Percentiles rank a stretch among this genome's conserved stretches.
phyloP scores from a whole-genome alignment of 2,888 invertebrate genomes.

The Chironomus riparius region DNA sequence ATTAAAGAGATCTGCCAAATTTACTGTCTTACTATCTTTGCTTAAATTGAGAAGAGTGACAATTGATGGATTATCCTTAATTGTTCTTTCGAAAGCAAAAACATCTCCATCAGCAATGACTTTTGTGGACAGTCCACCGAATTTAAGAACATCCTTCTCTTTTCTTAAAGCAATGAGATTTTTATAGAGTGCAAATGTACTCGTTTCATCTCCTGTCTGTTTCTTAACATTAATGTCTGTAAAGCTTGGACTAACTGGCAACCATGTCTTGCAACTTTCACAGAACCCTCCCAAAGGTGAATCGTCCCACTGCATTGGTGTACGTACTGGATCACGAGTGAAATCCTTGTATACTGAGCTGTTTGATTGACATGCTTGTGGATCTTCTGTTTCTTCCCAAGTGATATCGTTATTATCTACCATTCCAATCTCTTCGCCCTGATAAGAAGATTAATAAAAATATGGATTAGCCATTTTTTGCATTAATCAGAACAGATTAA shows the following conservation, averaged over 20 bases:
- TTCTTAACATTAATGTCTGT: constrained; percentile 48
- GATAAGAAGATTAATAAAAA: neutral
- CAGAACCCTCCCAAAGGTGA: constrained; percentile 36
- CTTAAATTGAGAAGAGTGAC: constrained; percentile 45
- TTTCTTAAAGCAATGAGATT: constrained; percentile 45
- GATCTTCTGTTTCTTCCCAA: constrained; percentile 13
- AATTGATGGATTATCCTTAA: constrained; percentile 30
- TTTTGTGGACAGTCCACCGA: constrained; percentile 31
- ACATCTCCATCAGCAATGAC: constrained; percentile 28
- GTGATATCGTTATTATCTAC: constrained; percentile 38
- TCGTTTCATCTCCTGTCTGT: constrained; percentile 45
- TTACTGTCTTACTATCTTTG: constrained; percentile 37
- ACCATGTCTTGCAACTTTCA: constrained; percentile 48
- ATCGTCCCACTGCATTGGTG: constrained; percentile 53
- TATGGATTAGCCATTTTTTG: too few relatives aligned
- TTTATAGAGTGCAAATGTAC: constrained; percentile 52
- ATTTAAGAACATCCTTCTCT: constrained; percentile 30
- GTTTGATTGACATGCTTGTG: constrained; percentile 40
- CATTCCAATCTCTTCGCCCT: constrained; percentile 66
- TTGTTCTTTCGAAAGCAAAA: constrained; percentile 29
- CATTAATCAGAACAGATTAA: too few relatives aligned
- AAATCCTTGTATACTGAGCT: constrained; percentile 39
- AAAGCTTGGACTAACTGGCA: constrained; percentile 57
- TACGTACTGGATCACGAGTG: constrained; percentile 49
- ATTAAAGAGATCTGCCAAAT: constrained; percentile 42